Evolutionary conservation across 2,888 invertebrate species (phyloP).

Genomic region (Ormyrus pomaceus): DNA sequence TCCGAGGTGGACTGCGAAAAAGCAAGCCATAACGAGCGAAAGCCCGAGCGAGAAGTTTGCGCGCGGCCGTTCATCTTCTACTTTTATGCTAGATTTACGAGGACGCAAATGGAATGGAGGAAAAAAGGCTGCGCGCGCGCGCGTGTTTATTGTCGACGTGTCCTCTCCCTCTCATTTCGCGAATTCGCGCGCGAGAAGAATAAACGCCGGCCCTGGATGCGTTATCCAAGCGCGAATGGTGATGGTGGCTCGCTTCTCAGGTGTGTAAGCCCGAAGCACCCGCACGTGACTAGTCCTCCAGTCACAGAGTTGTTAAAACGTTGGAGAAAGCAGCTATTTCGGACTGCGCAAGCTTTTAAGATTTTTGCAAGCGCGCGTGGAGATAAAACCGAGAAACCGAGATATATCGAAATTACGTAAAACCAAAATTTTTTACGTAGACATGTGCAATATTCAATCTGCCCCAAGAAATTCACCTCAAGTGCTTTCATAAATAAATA

Average conservation of each 20-base stretch:
- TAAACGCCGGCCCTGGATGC: not conserved
- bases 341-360: not conserved
- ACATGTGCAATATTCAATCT: no score
- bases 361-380: not conserved
- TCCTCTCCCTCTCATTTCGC: slow-evolving; percentile 33
- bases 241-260: slow-evolving; percentile 10
- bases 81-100: slow-evolving; percentile 73
- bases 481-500: no score
- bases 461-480: no score
- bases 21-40: not conserved
- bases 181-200: not conserved
- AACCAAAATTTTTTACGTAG: no score
- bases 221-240: slow-evolving; percentile 15
- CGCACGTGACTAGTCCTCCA: no score
- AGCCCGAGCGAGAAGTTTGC: slow-evolving; percentile 5
- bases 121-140: slow-evolving; percentile 69
- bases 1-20: not conserved
- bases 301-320: not conserved
- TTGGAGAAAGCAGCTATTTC: not conserved
- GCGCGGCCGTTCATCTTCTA: slow-evolving; percentile 59
- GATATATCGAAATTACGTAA: no score
- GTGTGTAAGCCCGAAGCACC: no score
- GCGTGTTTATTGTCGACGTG: slow-evolving; percentile 73
- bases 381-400: no score
- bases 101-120: slow-evolving; percentile 73